phyloP scores from a whole-genome alignment of 1,140 invertebrate species.

The Leptonema lineaticorne region DNA sequence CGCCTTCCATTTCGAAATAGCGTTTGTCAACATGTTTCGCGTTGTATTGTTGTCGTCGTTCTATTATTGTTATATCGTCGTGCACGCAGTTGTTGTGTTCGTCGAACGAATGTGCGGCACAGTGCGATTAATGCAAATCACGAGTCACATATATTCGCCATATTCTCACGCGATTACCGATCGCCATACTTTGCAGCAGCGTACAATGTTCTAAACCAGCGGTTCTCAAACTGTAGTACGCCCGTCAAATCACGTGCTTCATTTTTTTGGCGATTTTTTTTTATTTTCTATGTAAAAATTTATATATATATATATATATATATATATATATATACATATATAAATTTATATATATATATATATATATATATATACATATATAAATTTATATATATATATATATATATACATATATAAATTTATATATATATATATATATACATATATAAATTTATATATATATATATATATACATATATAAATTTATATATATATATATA shows the following conservation, averaged over 20 bases:
- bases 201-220: neutral
- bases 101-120: too few species aligned
- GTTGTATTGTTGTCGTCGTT: too few species aligned
- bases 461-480: neutral
- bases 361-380: neutral
- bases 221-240: neutral
- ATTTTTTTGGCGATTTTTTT: neutral
- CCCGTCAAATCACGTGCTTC: too few species aligned
- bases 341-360: neutral
- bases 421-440: neutral
- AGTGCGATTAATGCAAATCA: neutral
- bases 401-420: neutral
- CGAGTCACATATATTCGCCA: neutral
- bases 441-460: neutral
- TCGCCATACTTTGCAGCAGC: neutral
- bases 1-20: too few species aligned
- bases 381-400: neutral
- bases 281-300: neutral
- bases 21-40: too few species aligned
- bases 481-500: neutral
- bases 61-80: too few species aligned
- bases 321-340: neutral
- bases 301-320: neutral
- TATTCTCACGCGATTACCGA: neutral
- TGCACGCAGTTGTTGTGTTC: too few species aligned